A percentile compares a stretch with the other conserved stretches of the same genome.
These are phyloP conservation scores for Leptinotarsa peninsularis DNA, from an alignment of 2,888 invertebrate genomes.

Conservation along the genomic window DNA sequence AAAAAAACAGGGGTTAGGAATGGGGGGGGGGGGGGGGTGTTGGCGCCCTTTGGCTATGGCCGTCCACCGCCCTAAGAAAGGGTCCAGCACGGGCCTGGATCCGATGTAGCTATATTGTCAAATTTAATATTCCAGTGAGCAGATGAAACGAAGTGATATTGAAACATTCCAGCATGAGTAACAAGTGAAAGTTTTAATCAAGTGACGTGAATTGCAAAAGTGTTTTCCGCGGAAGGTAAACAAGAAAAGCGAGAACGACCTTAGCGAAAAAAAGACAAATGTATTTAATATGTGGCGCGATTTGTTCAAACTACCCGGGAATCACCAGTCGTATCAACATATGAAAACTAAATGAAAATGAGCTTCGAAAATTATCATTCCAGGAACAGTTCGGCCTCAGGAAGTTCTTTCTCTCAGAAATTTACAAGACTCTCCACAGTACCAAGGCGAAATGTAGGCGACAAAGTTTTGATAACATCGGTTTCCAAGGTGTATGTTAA, in stretches of 20 bases:
- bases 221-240: slow-evolving; percentile 31
- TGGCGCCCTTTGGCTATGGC: too few relatives aligned
- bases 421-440: slow-evolving; percentile 30
- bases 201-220: slow-evolving; percentile 30
- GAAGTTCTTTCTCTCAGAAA: slow-evolving; percentile 29
- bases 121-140: neutral
- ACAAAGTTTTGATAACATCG: slow-evolving; percentile 72
- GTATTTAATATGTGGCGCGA: neutral
- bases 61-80: too few relatives aligned
- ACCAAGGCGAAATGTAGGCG: slow-evolving; percentile 72
- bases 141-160: slow-evolving; percentile 9
- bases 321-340: neutral
- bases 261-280: neutral
- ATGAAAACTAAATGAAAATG: slow-evolving; percentile 28
- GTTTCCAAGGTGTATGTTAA: slow-evolving; percentile 70
- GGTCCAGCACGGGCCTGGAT: too few relatives aligned
- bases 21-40: too few relatives aligned
- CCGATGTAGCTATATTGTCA: neutral
- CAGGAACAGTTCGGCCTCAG: slow-evolving; percentile 35
- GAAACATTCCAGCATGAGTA: slow-evolving; percentile 5
- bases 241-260: neutral
- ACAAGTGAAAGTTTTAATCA: slow-evolving; percentile 38
- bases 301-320: slow-evolving; percentile 2
- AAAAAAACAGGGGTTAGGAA: too few relatives aligned
- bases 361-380: slow-evolving; percentile 29